phyloP scores from a whole-genome alignment of 2,888 invertebrate genomes.

The Aporophyla lueneburgensis region DNA sequence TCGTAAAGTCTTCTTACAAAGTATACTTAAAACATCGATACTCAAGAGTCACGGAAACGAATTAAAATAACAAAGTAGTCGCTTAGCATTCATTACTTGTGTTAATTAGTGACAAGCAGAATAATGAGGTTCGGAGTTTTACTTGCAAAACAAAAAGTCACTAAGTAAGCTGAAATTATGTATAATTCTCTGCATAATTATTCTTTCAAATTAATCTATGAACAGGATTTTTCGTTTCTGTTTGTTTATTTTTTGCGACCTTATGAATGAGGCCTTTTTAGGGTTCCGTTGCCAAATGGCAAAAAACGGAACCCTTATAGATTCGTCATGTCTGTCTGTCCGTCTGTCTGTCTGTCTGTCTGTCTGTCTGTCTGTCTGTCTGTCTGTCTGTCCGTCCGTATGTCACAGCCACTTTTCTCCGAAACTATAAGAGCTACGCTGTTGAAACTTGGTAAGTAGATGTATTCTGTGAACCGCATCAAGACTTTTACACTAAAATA shows the following conservation, averaged over 20 bases:
- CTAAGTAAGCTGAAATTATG: not conserved
- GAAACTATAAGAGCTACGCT: too few species aligned
- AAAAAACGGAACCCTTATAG: too few species aligned
- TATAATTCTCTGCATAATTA: not conserved
- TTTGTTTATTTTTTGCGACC: not conserved
- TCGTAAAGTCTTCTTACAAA: conserved; percentile 3
- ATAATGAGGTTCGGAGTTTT: conserved; percentile 28
- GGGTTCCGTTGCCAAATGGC: too few species aligned
- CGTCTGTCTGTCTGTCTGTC: too few species aligned
- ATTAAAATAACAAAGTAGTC: conserved; percentile 50
- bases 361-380: too few species aligned
- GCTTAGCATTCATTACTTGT: conserved; percentile 38
- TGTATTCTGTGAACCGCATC: too few species aligned
- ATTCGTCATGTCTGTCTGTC: too few species aligned
- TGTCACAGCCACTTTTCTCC: too few species aligned
- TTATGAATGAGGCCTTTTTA: too few species aligned
- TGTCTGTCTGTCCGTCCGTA: too few species aligned
- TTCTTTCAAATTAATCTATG: not conserved
- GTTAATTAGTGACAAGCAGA: conserved; percentile 32
- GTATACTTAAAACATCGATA: conserved; percentile 23
- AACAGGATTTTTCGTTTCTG: not conserved
- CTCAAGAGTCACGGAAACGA: conserved; percentile 25
- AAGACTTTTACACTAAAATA: too few species aligned
- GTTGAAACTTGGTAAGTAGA: too few species aligned
- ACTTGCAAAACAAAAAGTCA: conserved; percentile 4